phyloP scores from a whole-genome alignment of 2,888 invertebrate species.

The Mantis religiosa region DNA sequence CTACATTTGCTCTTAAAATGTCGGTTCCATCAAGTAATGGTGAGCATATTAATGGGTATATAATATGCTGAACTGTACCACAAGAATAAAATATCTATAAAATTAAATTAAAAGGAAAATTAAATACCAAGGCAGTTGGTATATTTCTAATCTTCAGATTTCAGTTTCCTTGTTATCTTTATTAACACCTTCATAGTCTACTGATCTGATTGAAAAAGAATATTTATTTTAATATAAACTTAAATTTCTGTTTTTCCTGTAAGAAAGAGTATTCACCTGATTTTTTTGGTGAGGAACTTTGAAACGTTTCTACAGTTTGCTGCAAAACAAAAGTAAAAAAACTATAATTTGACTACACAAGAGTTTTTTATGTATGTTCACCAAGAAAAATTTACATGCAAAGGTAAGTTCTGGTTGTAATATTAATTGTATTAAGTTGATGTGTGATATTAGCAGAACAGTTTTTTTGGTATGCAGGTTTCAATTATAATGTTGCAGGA shows the following conservation, averaged over 20 bases:
- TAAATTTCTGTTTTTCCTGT: background rate
- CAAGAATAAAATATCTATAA: too few relatives aligned
- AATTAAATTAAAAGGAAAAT: too few relatives aligned
- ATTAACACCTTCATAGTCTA: too few relatives aligned
- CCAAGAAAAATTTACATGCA: background rate
- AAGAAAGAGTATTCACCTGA: background rate
- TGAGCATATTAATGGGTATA: too few relatives aligned
- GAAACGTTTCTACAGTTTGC: background rate
- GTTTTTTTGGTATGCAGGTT: background rate
- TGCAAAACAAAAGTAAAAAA: background rate
- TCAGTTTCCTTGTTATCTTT: too few relatives aligned
- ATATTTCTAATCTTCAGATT: too few relatives aligned
- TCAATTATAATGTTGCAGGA: conserved; percentile 18
- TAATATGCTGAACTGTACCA: too few relatives aligned
- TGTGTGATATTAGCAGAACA: background rate
- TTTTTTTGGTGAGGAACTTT: background rate
- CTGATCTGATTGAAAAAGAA: background rate
- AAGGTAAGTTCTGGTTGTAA: background rate
- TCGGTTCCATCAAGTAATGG: too few relatives aligned
- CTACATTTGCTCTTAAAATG: too few relatives aligned
- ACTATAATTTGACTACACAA: background rate
- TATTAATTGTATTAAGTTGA: background rate
- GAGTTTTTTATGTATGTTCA: background rate
- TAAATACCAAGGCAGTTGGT: too few relatives aligned
- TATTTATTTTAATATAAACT: background rate